phyloP scores from a whole-genome alignment of 2,113 vertebrate species.

The Alexandromys fortis region DNA sequence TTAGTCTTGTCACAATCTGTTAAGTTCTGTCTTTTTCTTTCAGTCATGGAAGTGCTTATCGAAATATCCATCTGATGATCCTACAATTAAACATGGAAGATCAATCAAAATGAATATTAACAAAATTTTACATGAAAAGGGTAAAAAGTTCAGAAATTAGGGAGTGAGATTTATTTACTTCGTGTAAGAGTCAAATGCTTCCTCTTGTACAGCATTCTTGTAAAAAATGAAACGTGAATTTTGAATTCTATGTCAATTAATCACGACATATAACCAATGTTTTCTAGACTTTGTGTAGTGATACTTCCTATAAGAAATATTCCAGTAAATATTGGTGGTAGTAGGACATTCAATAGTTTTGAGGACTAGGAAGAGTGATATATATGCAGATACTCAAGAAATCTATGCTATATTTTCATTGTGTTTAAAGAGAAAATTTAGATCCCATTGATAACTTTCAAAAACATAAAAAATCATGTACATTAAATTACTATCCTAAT shows the following conservation, averaged over 20 bases:
- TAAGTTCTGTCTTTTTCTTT: not conserved
- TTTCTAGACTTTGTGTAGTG: conserved; percentile 22
- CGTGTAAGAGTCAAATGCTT: not conserved
- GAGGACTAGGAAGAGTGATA: not conserved
- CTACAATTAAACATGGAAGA: not conserved
- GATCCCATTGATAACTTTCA: not conserved
- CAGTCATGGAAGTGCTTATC: not conserved
- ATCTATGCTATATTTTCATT: not conserved
- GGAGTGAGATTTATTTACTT: not conserved
- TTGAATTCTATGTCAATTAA: not conserved
- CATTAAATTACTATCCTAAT: not conserved
- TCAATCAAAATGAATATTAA: not conserved
- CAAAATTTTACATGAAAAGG: not conserved
- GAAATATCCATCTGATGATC: not conserved
- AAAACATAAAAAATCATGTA: not conserved
- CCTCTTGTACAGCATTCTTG: not conserved
- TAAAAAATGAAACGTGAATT: conserved; percentile 8
- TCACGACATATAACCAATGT: not conserved
- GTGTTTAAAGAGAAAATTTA: conserved; percentile 9
- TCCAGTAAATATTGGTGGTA: not conserved
- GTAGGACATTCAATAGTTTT: not conserved
- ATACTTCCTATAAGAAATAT: not conserved
- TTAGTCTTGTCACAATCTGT: not conserved
- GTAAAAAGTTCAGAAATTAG: not conserved
- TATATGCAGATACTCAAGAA: not conserved